A percentile compares a stretch with the other conserved stretches of the same genome.
phyloP scores from a whole-genome alignment of 2,113 vertebrate genomes.

The Castor canadensis region DNA sequence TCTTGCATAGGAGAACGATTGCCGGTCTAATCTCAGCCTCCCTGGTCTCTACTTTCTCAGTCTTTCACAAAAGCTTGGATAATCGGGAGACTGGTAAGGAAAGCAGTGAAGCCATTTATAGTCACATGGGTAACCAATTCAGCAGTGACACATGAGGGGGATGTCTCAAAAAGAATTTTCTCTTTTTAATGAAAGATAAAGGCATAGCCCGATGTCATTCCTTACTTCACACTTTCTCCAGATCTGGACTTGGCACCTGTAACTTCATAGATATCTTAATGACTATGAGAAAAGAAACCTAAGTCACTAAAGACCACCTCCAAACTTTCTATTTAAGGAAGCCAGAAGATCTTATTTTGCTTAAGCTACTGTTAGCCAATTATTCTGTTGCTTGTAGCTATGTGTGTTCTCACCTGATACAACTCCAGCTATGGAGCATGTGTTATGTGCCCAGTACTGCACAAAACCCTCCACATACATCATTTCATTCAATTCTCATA shows the following conservation, averaged over 20 bases:
- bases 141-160: background rate
- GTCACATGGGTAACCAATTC: background rate
- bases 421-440: background rate
- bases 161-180: background rate
- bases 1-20: background rate
- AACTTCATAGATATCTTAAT: background rate
- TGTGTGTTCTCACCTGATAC: background rate
- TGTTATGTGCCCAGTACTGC: background rate
- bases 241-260: background rate
- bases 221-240: background rate
- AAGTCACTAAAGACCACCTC: background rate
- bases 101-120: background rate
- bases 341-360: background rate
- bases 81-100: background rate
- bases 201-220: background rate
- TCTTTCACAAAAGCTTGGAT: background rate
- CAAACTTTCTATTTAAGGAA: background rate
- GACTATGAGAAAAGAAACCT: background rate
- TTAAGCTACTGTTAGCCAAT: background rate
- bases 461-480: background rate
- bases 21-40: background rate
- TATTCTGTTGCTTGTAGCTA: background rate
- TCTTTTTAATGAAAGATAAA: background rate
- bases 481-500: slow-evolving; percentile 42
- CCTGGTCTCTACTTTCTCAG: background rate